phyloP scores from a whole-genome alignment of 2,113 vertebrate genomes.

The Gorilla gorilla region DNA sequence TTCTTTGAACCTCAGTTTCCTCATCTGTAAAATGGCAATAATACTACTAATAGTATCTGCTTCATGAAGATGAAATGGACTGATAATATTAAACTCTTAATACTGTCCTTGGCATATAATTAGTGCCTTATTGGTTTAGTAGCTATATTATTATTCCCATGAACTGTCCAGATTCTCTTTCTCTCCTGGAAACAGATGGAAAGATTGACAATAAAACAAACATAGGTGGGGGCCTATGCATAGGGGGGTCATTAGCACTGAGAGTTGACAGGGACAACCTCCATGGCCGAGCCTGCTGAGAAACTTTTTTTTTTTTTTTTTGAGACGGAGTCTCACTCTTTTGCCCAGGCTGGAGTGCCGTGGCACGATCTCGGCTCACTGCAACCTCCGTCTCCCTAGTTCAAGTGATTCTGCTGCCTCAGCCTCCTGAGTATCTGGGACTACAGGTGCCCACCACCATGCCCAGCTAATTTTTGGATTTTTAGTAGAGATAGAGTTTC shows the following conservation, averaged over 20 bases:
- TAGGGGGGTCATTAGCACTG: fast-evolving
- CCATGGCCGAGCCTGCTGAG: fast-evolving
- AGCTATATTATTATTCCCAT: neutral
- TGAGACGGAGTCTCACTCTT: fast-evolving
- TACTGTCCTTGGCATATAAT: fast-evolving
- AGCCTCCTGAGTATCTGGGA: too few relatives aligned
- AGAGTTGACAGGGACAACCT: fast-evolving
- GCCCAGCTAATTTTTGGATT: too few relatives aligned
- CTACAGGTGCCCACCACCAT: too few relatives aligned
- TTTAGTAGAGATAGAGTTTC: too few relatives aligned
- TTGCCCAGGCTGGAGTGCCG: too few relatives aligned
- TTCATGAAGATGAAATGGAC: neutral
- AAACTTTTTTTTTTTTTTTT: too few relatives aligned
- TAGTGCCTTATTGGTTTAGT: fast-evolving
- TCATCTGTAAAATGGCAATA: neutral
- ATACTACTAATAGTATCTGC: fast-evolving
- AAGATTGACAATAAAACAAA: neutral
- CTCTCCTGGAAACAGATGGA: neutral
- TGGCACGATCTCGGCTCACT: too few relatives aligned
- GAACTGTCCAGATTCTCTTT: neutral
- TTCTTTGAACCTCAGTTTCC: neutral
- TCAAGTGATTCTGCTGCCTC: too few relatives aligned
- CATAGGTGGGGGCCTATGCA: too few relatives aligned
- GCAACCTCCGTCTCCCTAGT: too few relatives aligned
- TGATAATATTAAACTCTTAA: fast-evolving